These are phyloP conservation scores for Alviniconcha strummeri DNA, from an alignment of 2,888 invertebrate species.

Conservation along the genomic window DNA sequence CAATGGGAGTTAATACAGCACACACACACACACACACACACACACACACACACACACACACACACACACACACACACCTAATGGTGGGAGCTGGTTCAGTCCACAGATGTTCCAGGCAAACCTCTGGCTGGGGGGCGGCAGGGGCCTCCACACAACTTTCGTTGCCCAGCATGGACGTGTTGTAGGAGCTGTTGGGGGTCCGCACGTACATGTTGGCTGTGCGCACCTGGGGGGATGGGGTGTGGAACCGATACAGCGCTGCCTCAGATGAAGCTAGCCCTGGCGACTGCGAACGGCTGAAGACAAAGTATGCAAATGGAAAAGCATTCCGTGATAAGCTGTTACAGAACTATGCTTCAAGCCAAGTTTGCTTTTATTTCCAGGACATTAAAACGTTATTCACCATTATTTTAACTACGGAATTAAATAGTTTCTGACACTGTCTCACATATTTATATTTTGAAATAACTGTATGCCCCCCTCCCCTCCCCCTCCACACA, in stretches of 20 bases:
- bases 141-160: constrained; percentile 57
- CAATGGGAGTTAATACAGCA: neutral
- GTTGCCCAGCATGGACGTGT: constrained; percentile 61
- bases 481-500: no score
- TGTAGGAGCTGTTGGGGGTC: constrained; percentile 54
- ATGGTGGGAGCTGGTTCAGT: constrained; percentile 78
- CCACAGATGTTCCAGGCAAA: constrained; percentile 94
- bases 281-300: constrained; percentile 77
- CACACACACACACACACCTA: constrained; percentile 54
- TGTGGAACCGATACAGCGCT: constrained; percentile 62
- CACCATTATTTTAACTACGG: no score
- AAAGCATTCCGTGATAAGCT: no score
- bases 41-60: constrained; percentile 10
- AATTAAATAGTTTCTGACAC: no score
- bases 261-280: constrained; percentile 59
- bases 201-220: constrained; percentile 59
- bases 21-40: constrained; percentile 4
- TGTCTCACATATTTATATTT: no score
- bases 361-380: no score
- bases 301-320: constrained; percentile 26
- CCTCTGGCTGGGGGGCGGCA: constrained; percentile 85
- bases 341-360: no score
- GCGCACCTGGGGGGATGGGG: constrained; percentile 58
- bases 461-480: no score
- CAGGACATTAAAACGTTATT: no score